A percentile compares a stretch with the other conserved stretches of the same genome.
Conservation (phyloP, 2,888 invertebrate genomes). For the Sesia bembeciformis region DNA sequence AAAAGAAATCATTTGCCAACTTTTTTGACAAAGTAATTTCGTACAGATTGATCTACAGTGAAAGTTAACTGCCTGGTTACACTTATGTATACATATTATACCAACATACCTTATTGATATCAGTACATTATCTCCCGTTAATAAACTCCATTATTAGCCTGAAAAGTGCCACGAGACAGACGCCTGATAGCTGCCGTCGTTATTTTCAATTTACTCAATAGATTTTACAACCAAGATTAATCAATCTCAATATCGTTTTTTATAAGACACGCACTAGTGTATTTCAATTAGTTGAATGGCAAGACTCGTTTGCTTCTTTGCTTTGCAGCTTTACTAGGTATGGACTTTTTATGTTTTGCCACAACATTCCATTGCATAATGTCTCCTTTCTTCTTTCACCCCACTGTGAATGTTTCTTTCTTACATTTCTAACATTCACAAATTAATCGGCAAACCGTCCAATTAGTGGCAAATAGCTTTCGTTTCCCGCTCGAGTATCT, state of each 20-base stretch:
- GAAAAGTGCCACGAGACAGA: slow-evolving; percentile 20
- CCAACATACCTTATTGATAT: background rate
- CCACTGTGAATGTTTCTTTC: background rate
- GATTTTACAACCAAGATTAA: slow-evolving; percentile 29
- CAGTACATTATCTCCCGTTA: background rate
- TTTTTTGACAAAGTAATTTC: slow-evolving; percentile 39
- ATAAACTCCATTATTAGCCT: slow-evolving; percentile 8
- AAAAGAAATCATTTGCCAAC: slow-evolving; percentile 49
- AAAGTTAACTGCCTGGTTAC: slow-evolving; percentile 37
- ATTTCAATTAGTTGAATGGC: slow-evolving; percentile 3
- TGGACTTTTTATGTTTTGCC: background rate
- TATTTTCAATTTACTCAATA: slow-evolving; percentile 30
- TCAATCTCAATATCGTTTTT: slow-evolving; percentile 17
- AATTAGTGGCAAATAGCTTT: background rate
- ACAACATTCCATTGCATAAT: background rate
- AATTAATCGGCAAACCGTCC: background rate
- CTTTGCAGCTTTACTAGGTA: background rate
- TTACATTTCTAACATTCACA: background rate
- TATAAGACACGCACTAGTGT: slow-evolving; percentile 1
- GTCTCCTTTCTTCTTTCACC: background rate
- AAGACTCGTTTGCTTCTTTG: background rate
- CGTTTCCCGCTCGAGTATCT: background rate
- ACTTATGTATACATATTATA: slow-evolving; percentile 11
- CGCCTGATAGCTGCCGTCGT: slow-evolving; percentile 15
- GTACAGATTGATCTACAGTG: slow-evolving; percentile 41